A percentile compares a stretch with the other conserved stretches of the same genome.
These are phyloP conservation scores for Prosopocoilus inquinatus DNA, from an alignment of 2,888 invertebrate species.

Conservation along the genomic window DNA sequence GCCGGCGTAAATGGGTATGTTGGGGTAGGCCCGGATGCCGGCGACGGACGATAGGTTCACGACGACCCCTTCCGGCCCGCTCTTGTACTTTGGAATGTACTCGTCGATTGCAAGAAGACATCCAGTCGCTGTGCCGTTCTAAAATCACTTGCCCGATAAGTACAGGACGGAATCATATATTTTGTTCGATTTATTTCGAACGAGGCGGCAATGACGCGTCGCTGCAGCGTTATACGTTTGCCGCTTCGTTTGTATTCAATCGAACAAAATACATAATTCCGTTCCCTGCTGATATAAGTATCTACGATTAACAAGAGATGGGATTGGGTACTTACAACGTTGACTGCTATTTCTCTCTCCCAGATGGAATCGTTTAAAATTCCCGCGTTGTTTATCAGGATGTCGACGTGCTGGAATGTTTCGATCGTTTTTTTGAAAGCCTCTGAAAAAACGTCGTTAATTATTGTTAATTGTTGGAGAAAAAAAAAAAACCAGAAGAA, in stretches of 20 bases:
- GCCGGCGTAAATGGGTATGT: slow-evolving; percentile 13
- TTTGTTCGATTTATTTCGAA: too few species aligned
- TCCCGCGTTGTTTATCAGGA: slow-evolving; percentile 63
- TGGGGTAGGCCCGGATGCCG: slow-evolving; percentile 10
- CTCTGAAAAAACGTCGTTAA: neutral
- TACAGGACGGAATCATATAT: too few species aligned
- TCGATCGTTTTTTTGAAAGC: slow-evolving; percentile 12
- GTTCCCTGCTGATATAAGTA: too few species aligned
- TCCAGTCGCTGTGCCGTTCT: slow-evolving; percentile 4
- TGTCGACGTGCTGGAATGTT: slow-evolving; percentile 5
- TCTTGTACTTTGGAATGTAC: slow-evolving; percentile 15
- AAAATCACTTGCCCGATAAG: neutral
- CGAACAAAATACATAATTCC: too few species aligned
- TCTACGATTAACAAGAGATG: too few species aligned
- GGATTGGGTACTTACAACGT: slow-evolving; percentile 8
- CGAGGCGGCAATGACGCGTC: too few species aligned
- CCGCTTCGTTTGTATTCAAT: too few species aligned
- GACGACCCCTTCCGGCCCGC: slow-evolving; percentile 7
- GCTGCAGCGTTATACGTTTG: too few species aligned
- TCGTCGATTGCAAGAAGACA: slow-evolving; percentile 9
- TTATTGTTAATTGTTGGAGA: too few species aligned
- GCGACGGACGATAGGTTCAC: slow-evolving; percentile 18
- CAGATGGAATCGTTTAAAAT: slow-evolving; percentile 72
- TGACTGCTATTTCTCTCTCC: slow-evolving; percentile 62
- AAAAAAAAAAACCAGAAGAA: too few species aligned